Base-by-base conservation (phyloP, 2,888 invertebrate genomes). In the Rhingia rostrata region DNA sequence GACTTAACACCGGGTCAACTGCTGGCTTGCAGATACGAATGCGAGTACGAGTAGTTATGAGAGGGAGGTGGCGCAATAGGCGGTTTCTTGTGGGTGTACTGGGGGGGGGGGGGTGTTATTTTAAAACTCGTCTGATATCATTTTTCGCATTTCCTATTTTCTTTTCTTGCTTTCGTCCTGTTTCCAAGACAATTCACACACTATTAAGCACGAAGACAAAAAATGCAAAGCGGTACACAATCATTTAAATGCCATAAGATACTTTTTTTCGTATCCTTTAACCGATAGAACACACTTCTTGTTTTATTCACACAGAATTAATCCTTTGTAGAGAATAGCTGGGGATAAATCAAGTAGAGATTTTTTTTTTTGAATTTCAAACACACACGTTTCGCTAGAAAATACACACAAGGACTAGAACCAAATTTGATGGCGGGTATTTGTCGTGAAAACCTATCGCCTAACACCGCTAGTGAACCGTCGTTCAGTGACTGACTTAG, bases 401-500 rank as follows among this genome's bases (percentile, higher is more conserved):
- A 22, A 22, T 22, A 22, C 22, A 22, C 22, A 22, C 22, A 22
- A 6, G 12, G 43, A 54, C 10, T 43, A 47, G 41, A 32, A 30
- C 12, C 33, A 9, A 54, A 14, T 39, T 58, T 4, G 6, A 37
- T 58, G 67, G 61, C n/a, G 60, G 66, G 9, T 69, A 54, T 47
- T 56, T 41, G 22, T 61, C 30, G 37, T n/a, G n/a, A 51, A 22
- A 75, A 49, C 39, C 49, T 53, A 47, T 53, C 56, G 37, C 32
- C 22, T 56, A 60, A 67, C 72, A 67, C 77, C 47, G 61, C 54
- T 54, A 73, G 75, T 77, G 70, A 60, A 82, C 77, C 70, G 67
- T 66, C 73, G 56, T 73, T 56, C 51, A 51, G 61, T 73, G 67
- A 83, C 83, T 78, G 83, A 78, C 54, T 67, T 10, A 63, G 49